phyloP scores from a whole-genome alignment of 2,113 vertebrate species.

The Machaerirhynchus nigripectus region DNA sequence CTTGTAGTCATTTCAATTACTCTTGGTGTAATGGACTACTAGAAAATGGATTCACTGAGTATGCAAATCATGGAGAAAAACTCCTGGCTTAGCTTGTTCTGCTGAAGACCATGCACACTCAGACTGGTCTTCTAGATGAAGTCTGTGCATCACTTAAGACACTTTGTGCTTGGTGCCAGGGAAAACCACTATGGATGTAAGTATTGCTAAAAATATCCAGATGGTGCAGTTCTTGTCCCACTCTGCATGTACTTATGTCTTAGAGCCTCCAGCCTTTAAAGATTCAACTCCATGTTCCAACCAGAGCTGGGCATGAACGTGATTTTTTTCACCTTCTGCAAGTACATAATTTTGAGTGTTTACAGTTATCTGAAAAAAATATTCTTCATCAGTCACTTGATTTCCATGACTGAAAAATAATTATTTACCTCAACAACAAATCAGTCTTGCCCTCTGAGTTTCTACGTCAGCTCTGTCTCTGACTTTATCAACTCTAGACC shows the following conservation, averaged over 20 bases:
- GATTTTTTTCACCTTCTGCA: background rate
- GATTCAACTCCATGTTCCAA: background rate
- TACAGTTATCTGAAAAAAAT: background rate
- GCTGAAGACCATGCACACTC: background rate
- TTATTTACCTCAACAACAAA: background rate
- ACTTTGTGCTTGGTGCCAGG: background rate
- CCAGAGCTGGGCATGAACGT: background rate
- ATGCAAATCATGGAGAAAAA: background rate
- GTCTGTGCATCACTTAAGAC: background rate
- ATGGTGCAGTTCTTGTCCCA: accelerated
- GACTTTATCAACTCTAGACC: background rate
- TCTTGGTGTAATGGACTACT: background rate
- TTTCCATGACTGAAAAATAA: background rate
- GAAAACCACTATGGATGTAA: background rate
- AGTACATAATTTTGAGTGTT: background rate
- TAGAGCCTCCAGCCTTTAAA: background rate
- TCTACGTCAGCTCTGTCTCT: background rate
- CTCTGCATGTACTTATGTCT: background rate
- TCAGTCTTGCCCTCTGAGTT: background rate
- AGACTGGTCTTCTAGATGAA: background rate
- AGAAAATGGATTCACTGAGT: background rate
- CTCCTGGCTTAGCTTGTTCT: background rate
- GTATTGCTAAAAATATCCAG: background rate
- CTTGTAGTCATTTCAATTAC: background rate
- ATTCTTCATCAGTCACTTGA: background rate